Evolutionary conservation across 2,113 vertebrate genomes (phyloP), one percentile per base, ranked within the genome.

Genomic region (Ctenomys sociabilis): DNA sequence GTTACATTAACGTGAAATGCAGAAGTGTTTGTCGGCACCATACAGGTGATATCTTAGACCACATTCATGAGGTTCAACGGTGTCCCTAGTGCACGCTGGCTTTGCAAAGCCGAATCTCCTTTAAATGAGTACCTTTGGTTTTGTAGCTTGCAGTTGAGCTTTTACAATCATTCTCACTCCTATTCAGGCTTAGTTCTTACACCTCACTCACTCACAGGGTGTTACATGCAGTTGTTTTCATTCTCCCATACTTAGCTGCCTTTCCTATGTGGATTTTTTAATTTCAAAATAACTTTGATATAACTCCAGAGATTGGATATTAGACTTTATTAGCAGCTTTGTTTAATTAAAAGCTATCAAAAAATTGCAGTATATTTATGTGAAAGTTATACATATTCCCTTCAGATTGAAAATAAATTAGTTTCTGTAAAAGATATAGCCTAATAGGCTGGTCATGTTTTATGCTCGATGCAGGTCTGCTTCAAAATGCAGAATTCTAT

Each of bases 231-330:
- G 6, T 40, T 14, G 28, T 43, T 96, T 86, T 35, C 83, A 52
- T 16, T 93, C 19, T 86, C 5, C 32, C 49, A 61, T 32, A 16
- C 16, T 37, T 30, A 64, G 37, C 66, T 57, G 28, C 43, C 85
- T 96, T 92, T 84, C 59, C 80, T 78, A 73, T 54, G 73, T 78
- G 40, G 63, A 82, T 2, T 10, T 88, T 88, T 11, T 84, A 81
- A 94, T 88, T 90, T 43, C 66, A 94, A 91, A 93, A 37, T 93
- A 5, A 91, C 43, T 94, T 81, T 61, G 72, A 91, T 37, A 85
- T 12, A 40, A 5, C 85, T 92, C 11, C 89, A n/a, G 77, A 78
- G 66, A 82, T 63, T 84, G n/a, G 19, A n/a, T 73, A 13, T 5
- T 54, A 77, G 35, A 66, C n/a, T 88, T 85, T 63, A 68, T 83